Conservation (phyloP, 2,113 vertebrate species). For the Zootoca vivipara region DNA sequence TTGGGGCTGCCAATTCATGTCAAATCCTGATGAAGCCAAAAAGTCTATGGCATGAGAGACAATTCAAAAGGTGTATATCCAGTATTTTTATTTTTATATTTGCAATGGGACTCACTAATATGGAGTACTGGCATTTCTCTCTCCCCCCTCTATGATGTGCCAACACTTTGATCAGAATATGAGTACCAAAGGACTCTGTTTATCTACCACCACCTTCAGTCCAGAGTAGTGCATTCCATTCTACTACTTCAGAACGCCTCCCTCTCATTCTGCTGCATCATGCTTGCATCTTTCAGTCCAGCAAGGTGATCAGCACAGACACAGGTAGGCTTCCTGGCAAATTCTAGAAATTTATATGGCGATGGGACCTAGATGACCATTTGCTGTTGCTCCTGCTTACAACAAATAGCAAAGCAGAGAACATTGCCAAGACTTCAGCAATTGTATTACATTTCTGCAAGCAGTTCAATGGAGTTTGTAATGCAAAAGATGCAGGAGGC, state of each 20-base stretch:
- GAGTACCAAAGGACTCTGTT: too few species aligned
- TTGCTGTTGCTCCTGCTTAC: not conserved
- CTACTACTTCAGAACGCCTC: not conserved
- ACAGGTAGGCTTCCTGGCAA: not conserved
- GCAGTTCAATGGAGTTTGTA: not conserved
- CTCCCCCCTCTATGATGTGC: too few species aligned
- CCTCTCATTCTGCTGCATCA: not conserved
- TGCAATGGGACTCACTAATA: too few species aligned
- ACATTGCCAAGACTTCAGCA: not conserved
- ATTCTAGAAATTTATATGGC: not conserved
- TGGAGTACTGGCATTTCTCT: too few species aligned
- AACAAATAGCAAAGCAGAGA: not conserved
- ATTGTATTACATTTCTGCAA: not conserved
- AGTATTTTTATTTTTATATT: too few species aligned
- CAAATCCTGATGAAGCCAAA: too few species aligned
- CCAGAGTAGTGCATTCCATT: not conserved
- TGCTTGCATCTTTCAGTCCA: not conserved
- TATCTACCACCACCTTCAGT: not conserved
- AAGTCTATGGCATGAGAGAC: too few species aligned
- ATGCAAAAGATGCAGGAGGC: not conserved
- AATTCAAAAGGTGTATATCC: too few species aligned
- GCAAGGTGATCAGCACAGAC: not conserved
- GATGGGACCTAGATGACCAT: not conserved
- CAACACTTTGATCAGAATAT: too few species aligned
- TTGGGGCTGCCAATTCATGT: too few species aligned